phyloP scores from a whole-genome alignment of 2,888 invertebrate genomes.

The Tinea trinotella region DNA sequence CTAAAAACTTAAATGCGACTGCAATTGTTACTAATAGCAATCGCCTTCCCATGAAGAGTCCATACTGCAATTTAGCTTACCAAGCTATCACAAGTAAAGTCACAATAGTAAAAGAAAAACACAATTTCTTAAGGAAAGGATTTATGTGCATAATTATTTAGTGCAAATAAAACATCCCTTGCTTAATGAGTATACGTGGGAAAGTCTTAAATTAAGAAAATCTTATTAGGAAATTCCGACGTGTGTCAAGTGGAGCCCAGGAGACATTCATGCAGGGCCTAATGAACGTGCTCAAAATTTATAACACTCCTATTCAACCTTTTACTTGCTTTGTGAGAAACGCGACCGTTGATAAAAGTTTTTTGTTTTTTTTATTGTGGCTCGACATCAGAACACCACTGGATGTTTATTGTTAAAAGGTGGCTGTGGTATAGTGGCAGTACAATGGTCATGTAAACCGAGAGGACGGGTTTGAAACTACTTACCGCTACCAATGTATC shows the following conservation, averaged over 20 bases:
- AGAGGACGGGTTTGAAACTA: too few relatives aligned
- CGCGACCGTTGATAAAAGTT: background rate
- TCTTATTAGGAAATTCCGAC: slow-evolving; percentile 69
- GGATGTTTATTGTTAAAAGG: too few relatives aligned
- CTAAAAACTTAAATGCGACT: too few relatives aligned
- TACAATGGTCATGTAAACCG: too few relatives aligned
- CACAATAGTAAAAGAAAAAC: background rate
- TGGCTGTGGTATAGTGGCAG: too few relatives aligned
- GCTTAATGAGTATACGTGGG: slow-evolving; percentile 27
- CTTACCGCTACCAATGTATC: too few relatives aligned
- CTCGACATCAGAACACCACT: too few relatives aligned
- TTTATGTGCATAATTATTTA: background rate
- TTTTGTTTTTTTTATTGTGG: too few relatives aligned
- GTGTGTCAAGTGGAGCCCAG: slow-evolving; percentile 59
- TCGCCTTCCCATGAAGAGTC: too few relatives aligned
- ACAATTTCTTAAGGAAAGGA: background rate
- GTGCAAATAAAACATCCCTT: slow-evolving; percentile 19
- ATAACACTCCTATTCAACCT: slow-evolving; percentile 40
- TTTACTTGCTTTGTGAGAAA: background rate
- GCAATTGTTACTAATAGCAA: too few relatives aligned
- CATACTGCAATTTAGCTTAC: too few relatives aligned
- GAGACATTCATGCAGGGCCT: slow-evolving; percentile 43
- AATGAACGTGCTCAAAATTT: slow-evolving; percentile 68
- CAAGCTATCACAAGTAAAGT: too few relatives aligned
- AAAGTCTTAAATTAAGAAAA: slow-evolving; percentile 63